phyloP scores from a whole-genome alignment of 2,888 invertebrate species.

The Hypsopygia costalis region DNA sequence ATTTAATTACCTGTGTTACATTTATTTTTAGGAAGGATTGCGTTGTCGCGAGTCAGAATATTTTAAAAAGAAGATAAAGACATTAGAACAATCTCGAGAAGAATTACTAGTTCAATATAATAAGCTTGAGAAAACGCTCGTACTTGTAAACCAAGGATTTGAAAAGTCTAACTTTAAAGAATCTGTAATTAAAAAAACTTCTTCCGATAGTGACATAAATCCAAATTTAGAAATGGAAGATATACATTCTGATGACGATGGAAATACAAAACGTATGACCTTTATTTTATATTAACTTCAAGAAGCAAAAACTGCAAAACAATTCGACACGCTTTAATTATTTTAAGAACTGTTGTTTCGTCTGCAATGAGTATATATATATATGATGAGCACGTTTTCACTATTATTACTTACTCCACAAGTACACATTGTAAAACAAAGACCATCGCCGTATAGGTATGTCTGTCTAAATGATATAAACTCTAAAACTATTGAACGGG shows the following conservation, averaged over 20 bases:
- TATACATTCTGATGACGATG: constrained; percentile 53
- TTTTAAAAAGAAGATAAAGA: constrained; percentile 44
- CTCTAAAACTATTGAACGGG: too few species aligned
- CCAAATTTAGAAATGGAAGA: constrained; percentile 48
- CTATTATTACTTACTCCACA: too few species aligned
- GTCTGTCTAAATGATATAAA: too few species aligned
- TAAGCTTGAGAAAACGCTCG: constrained; percentile 51
- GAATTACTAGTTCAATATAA: constrained; percentile 48
- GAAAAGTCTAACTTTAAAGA: constrained; percentile 27
- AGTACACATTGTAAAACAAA: too few species aligned
- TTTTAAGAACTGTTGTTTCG: too few species aligned
- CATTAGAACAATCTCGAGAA: constrained; percentile 45
- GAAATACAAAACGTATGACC: constrained; percentile 41
- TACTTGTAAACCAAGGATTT: constrained; percentile 57
- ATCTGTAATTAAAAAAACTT: constrained; percentile 21
- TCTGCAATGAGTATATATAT: too few species aligned
- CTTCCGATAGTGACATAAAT: constrained; percentile 19
- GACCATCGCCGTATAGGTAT: too few species aligned
- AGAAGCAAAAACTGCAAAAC: background rate
- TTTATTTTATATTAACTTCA: background rate
- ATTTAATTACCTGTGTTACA: background rate
- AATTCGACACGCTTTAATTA: constrained; percentile 25
- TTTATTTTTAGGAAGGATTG: constrained; percentile 41
- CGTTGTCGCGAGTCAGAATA: constrained; percentile 49
- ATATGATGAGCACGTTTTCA: too few species aligned